Evolutionary conservation across 2,888 invertebrate species (phyloP).

Genomic region (Anthoptus insignis): DNA sequence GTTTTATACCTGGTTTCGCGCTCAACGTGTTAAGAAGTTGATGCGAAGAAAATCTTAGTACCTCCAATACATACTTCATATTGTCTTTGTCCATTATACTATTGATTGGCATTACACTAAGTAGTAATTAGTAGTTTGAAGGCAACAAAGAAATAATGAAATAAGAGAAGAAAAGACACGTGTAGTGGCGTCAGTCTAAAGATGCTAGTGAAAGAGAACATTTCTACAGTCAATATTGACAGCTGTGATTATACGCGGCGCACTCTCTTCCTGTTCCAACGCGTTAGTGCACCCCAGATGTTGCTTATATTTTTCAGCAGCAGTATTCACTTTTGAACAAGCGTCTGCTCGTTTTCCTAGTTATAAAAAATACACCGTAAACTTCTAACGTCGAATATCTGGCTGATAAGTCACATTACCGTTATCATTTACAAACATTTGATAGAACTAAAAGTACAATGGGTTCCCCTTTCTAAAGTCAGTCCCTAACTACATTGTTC

Average conservation of each 20-base stretch:
- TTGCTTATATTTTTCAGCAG: too few species aligned
- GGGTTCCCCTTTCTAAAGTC: slow-evolving; percentile 40
- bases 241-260: neutral
- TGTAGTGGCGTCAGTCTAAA: neutral
- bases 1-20: too few species aligned
- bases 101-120: neutral
- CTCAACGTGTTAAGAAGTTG: too few species aligned
- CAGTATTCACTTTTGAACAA: too few species aligned
- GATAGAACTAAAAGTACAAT: slow-evolving; percentile 30
- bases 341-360: too few species aligned
- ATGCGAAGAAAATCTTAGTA: neutral
- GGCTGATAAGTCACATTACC: slow-evolving; percentile 20
- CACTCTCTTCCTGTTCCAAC: too few species aligned
- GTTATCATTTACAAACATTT: slow-evolving; percentile 38
- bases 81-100: neutral
- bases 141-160: neutral
- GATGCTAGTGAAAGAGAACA: neutral
- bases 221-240: neutral
- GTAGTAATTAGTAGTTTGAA: neutral
- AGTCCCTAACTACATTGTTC: slow-evolving; percentile 59
- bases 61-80: too few species aligned
- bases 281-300: too few species aligned
- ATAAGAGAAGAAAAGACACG: neutral
- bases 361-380: too few species aligned
- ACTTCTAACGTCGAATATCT: neutral